These are phyloP conservation scores for Cyprinus carpio DNA, from an alignment of 2,113 vertebrate species.

Conservation along the genomic window DNA sequence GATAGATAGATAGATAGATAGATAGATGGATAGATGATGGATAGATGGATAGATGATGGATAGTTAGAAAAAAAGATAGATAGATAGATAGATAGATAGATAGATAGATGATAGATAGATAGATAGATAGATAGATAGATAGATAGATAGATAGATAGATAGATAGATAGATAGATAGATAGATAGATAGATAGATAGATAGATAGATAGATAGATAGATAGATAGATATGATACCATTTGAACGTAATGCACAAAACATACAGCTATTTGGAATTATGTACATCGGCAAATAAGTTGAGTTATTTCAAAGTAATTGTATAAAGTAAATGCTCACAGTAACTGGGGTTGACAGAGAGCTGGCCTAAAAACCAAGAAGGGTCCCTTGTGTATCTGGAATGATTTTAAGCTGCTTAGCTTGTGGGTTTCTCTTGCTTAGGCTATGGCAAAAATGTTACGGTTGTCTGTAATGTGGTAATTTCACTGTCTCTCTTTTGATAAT, in stretches of 20 bases:
- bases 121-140: not conserved
- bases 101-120: not conserved
- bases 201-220: not conserved
- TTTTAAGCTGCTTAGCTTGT: constrained; percentile 54
- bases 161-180: too few relatives aligned
- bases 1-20: not conserved
- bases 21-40: not conserved
- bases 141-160: not conserved
- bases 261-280: constrained; percentile 18
- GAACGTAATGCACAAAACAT: not conserved
- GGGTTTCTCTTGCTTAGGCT: constrained; percentile 19
- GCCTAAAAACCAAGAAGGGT: constrained; percentile 38
- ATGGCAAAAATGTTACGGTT: constrained; percentile 37
- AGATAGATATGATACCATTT: not conserved
- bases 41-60: not conserved
- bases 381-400: constrained; percentile 32
- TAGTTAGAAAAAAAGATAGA: not conserved
- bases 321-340: not conserved
- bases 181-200: not conserved
- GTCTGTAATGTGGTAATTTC: constrained; percentile 34
- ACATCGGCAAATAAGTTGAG: constrained; percentile 22
- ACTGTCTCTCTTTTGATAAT: too few relatives aligned
- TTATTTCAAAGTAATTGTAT: constrained; percentile 35
- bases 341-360: constrained; percentile 38
- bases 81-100: too few relatives aligned